Evolutionary conservation across 2,888 invertebrate genomes (phyloP).

Genomic region (Noctuana brunneofusca): DNA sequence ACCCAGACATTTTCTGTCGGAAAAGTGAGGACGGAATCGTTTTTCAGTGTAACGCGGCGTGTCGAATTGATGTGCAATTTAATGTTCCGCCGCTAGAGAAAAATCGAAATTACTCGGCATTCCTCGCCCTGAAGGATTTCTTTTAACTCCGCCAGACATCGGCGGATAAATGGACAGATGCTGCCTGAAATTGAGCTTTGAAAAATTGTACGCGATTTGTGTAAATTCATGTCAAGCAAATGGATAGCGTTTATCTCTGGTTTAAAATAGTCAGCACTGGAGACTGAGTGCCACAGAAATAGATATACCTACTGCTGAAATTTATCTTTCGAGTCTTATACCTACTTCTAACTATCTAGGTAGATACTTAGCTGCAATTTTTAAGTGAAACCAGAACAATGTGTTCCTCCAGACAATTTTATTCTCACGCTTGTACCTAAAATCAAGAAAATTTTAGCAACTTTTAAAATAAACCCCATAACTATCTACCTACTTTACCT

Average conservation of each 20-base stretch:
- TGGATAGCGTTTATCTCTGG: background rate
- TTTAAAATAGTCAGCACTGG: slow-evolving; percentile 5
- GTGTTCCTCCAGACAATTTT: no score
- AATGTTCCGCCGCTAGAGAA: slow-evolving; percentile 21
- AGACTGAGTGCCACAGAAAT: background rate
- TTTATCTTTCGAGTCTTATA: no score
- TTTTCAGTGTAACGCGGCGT: slow-evolving; percentile 21
- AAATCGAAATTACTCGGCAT: slow-evolving; percentile 30
- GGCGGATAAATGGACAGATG: slow-evolving; percentile 34
- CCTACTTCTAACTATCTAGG: no score
- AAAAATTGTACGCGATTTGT: slow-evolving; percentile 35
- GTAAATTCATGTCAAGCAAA: slow-evolving; percentile 24
- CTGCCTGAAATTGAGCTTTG: slow-evolving; percentile 35
- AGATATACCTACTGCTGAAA: no score
- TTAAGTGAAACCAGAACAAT: no score
- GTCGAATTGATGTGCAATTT: slow-evolving; percentile 30
- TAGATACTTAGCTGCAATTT: no score
- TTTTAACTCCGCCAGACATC: slow-evolving; percentile 15
- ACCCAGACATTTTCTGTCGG: slow-evolving; percentile 8
- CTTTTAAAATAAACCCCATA: no score
- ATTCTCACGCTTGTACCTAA: no score
- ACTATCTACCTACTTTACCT: no score
- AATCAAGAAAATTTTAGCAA: no score
- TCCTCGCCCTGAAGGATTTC: slow-evolving; percentile 11
- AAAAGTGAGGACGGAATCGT: slow-evolving; percentile 13